Conservation (phyloP, 2,888 invertebrate species). For the Galeopsomyia nigrocyanea region DNA sequence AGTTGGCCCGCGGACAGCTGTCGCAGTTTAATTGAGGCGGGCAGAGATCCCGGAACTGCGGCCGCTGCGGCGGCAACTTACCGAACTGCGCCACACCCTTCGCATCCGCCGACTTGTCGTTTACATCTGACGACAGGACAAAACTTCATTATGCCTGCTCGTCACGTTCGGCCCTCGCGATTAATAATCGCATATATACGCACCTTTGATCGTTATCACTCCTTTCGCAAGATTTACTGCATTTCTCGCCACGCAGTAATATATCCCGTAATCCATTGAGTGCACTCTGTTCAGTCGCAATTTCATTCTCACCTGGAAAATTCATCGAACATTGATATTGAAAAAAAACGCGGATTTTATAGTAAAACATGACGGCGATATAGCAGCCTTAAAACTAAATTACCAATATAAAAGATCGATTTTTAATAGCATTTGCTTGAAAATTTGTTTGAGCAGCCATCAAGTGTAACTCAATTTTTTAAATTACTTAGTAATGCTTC, state of each 20-base stretch:
- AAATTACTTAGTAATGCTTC: too few relatives aligned
- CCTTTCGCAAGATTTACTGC: constrained; percentile 86
- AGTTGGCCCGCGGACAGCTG: constrained; percentile 73
- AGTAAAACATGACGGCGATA: too few relatives aligned
- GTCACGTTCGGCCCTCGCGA: neutral
- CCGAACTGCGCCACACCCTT: constrained; percentile 70
- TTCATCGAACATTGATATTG: neutral
- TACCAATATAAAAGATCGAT: too few relatives aligned
- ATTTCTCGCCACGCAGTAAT: constrained; percentile 89
- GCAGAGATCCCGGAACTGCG: constrained; percentile 75
- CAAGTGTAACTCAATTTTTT: too few relatives aligned
- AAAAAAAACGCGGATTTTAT: too few relatives aligned
- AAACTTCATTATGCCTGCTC: neutral
- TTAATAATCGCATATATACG: neutral
- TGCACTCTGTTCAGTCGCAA: constrained; percentile 81
- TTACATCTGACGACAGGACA: constrained; percentile 51
- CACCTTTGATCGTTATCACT: constrained; percentile 76
- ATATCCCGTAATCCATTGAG: constrained; percentile 79
- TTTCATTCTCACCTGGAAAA: constrained; percentile 79
- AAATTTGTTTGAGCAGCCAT: too few relatives aligned
- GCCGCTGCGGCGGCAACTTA: constrained; percentile 74
- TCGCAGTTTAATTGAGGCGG: constrained; percentile 74
- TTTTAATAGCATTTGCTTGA: too few relatives aligned
- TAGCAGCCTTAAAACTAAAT: too few relatives aligned
- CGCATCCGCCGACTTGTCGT: constrained; percentile 46